Percentiles rank a stretch among this genome's conserved stretches.
Evolutionary conservation across 2,888 invertebrate species (phyloP).

Genomic region (Pollenia angustigena): DNA sequence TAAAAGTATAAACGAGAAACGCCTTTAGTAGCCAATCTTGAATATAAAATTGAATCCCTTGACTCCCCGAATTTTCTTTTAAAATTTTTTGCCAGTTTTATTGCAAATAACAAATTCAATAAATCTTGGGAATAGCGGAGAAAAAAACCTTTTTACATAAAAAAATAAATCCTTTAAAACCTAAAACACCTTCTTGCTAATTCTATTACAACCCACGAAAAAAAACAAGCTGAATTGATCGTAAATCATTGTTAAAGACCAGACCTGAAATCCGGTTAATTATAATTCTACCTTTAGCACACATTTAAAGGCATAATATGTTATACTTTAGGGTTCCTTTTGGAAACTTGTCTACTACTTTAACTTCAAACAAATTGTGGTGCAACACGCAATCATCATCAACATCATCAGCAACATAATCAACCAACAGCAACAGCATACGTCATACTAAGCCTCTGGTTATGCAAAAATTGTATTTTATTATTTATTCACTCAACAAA

Average conservation of each 20-base stretch:
- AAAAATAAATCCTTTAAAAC: not conserved
- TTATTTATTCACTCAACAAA: slow-evolving; percentile 65
- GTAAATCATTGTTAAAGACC: slow-evolving; percentile 32
- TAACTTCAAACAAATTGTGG: slow-evolving; percentile 54
- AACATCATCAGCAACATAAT: slow-evolving; percentile 20
- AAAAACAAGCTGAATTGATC: not conserved
- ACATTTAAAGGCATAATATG: slow-evolving; percentile 50
- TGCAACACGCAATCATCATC: slow-evolving; percentile 67
- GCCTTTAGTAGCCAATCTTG: too few species aligned
- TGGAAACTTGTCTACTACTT: slow-evolving; percentile 35
- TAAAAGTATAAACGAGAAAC: too few species aligned
- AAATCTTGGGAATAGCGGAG: not conserved
- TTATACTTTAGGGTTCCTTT: slow-evolving; percentile 41
- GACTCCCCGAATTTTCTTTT: too few species aligned
- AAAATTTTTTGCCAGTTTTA: too few species aligned
- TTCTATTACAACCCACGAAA: not conserved
- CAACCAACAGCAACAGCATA: slow-evolving; percentile 16
- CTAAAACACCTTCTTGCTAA: slow-evolving; percentile 5
- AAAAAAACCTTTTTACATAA: not conserved
- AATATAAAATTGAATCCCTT: too few species aligned
- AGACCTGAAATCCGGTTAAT: slow-evolving; percentile 32
- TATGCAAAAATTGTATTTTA: slow-evolving; percentile 55
- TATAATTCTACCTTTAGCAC: slow-evolving; percentile 48
- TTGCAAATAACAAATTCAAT: too few species aligned
- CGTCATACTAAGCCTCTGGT: slow-evolving; percentile 48